Evolutionary conservation across 2,797 vertebrate species (phyloP).

Genomic region (Mormyrus hasselquistii): DNA sequence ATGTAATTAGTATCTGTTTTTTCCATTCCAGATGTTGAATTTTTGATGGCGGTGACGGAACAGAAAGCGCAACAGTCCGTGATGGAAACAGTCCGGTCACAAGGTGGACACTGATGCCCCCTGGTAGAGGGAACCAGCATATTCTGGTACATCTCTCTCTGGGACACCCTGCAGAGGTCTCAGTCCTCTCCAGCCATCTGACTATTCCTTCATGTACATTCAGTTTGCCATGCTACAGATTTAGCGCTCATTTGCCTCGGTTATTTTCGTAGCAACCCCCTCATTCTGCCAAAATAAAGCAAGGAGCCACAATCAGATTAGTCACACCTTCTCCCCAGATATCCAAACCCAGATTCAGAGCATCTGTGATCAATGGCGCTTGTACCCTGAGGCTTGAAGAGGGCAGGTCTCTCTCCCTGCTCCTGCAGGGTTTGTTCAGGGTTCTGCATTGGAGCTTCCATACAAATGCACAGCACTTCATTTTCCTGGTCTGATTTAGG

Average conservation of each 20-base stretch:
- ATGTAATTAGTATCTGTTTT: conserved; percentile 43
- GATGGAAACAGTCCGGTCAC: not conserved
- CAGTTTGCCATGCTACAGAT: not conserved
- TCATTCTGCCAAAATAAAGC: not conserved
- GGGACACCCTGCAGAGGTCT: not conserved
- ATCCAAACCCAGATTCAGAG: not conserved
- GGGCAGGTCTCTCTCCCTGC: not conserved
- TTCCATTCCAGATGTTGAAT: conserved; percentile 49
- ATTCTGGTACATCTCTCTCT: not conserved
- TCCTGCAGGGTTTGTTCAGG: not conserved
- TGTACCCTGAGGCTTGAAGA: not conserved
- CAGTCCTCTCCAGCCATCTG: not conserved
- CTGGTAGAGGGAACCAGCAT: not conserved
- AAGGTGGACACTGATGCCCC: not conserved
- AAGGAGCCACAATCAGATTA: not conserved
- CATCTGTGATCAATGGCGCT: not conserved
- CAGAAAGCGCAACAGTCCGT: not conserved
- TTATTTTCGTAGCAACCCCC: not conserved
- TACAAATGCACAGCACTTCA: not conserved
- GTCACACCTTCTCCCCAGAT: not conserved
- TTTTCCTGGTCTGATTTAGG: not conserved
- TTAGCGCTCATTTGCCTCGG: not conserved
- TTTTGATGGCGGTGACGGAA: conserved; percentile 11
- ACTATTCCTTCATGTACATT: not conserved
- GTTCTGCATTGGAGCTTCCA: not conserved